These are phyloP conservation scores for Thymelicus sylvestris DNA, from an alignment of 2,888 invertebrate genomes.

Conservation along the genomic window DNA sequence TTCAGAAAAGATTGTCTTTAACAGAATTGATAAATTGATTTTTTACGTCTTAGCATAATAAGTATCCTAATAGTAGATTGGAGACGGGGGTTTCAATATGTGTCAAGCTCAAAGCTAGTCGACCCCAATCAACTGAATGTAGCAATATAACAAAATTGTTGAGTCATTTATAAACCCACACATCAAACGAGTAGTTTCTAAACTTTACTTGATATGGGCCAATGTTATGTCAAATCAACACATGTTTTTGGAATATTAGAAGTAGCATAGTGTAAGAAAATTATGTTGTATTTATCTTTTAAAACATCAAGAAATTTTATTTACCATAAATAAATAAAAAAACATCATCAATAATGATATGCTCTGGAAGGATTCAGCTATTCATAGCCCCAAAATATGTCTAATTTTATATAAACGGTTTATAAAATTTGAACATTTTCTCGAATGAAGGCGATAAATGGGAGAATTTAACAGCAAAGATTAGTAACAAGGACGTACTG, in stretches of 20 bases:
- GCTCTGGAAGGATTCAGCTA: too few relatives aligned
- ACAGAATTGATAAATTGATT: neutral
- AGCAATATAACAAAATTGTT: conserved; percentile 14
- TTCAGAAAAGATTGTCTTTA: neutral
- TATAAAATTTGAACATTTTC: neutral
- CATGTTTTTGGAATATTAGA: too few relatives aligned
- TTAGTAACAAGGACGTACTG: conserved; percentile 36
- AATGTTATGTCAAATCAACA: neutral
- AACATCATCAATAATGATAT: too few relatives aligned
- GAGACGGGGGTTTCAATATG: neutral
- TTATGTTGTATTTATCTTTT: too few relatives aligned
- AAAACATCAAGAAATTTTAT: too few relatives aligned
- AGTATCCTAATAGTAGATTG: neutral
- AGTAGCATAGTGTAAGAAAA: too few relatives aligned
- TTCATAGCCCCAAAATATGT: too few relatives aligned
- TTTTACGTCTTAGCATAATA: conserved; percentile 5
- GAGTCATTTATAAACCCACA: neutral
- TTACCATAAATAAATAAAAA: too few relatives aligned
- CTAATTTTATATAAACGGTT: too few relatives aligned
- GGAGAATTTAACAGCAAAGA: conserved; percentile 7
- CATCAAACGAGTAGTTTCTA: neutral
- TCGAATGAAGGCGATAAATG: neutral
- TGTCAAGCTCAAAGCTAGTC: conserved; percentile 19
- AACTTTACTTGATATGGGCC: neutral
- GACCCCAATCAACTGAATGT: conserved; percentile 10